Evolutionary conservation across 2,113 vertebrate species (phyloP).

Genomic region (Xiphorhynchus elegans): DNA sequence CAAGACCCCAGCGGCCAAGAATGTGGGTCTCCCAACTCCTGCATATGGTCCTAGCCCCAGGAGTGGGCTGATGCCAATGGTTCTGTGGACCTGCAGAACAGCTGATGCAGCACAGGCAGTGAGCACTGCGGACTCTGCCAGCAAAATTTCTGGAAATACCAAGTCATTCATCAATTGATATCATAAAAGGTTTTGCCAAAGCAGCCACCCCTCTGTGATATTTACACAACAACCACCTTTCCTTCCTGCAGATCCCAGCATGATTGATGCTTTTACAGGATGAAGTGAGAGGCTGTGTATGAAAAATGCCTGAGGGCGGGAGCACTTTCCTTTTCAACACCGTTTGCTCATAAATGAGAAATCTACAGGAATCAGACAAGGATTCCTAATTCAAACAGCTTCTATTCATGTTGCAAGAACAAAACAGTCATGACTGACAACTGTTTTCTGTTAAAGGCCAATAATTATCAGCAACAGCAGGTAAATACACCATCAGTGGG

Average conservation of each 20-base stretch:
- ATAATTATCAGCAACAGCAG: constrained; percentile 2
- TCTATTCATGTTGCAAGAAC: not conserved
- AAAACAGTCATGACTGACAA: not conserved
- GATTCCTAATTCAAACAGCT: not conserved
- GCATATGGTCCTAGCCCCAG: not conserved
- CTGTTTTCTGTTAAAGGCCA: not conserved
- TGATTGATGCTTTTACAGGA: not conserved
- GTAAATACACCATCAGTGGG: not conserved
- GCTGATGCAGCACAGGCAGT: not conserved
- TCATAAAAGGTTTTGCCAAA: not conserved
- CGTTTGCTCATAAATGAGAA: not conserved
- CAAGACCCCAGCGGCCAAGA: not conserved
- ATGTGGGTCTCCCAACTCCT: not conserved
- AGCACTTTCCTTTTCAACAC: constrained; percentile 30
- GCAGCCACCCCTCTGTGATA: not conserved
- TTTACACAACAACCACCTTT: not conserved
- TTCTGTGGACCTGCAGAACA: not conserved
- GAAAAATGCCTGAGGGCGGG: not conserved
- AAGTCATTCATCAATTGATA: not conserved
- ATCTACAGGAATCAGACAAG: not conserved
- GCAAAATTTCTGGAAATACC: not conserved
- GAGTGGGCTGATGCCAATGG: not conserved
- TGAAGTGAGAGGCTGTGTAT: not conserved
- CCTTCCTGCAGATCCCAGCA: not conserved
- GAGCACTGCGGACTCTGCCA: not conserved